phyloP scores from a whole-genome alignment of 2,113 vertebrate species.

The Aix galericulata region DNA sequence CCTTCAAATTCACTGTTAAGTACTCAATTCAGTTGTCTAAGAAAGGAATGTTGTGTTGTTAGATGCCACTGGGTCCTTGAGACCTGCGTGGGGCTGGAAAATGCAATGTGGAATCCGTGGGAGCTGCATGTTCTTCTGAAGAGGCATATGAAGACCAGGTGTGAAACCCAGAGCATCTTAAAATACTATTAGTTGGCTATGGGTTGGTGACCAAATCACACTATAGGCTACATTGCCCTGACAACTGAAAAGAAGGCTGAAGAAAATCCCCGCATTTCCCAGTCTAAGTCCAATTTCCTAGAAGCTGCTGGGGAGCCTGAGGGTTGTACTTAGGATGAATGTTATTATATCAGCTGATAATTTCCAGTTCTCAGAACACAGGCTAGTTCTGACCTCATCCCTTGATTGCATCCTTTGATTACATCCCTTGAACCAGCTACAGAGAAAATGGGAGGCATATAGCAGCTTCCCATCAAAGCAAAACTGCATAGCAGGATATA shows the following conservation, averaged over 20 bases:
- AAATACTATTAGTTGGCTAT: background rate
- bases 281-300: background rate
- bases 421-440: slow-evolving; percentile 35
- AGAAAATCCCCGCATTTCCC: background rate
- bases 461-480: slow-evolving; percentile 26
- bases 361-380: slow-evolving; percentile 46
- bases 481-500: slow-evolving; percentile 5
- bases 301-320: background rate
- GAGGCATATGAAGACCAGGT: background rate
- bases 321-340: background rate
- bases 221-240: background rate
- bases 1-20: background rate
- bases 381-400: slow-evolving; percentile 30
- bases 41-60: background rate
- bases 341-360: slow-evolving; percentile 41
- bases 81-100: background rate
- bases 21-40: background rate
- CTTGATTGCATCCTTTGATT: slow-evolving; percentile 49
- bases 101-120: fast-evolving
- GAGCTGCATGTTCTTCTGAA: background rate
- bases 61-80: background rate
- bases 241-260: background rate
- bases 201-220: background rate
- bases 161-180: background rate
- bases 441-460: slow-evolving; percentile 21